phyloP scores from a whole-genome alignment of 92 coral and sea anemone species.

The Porites divaricata region DNA sequence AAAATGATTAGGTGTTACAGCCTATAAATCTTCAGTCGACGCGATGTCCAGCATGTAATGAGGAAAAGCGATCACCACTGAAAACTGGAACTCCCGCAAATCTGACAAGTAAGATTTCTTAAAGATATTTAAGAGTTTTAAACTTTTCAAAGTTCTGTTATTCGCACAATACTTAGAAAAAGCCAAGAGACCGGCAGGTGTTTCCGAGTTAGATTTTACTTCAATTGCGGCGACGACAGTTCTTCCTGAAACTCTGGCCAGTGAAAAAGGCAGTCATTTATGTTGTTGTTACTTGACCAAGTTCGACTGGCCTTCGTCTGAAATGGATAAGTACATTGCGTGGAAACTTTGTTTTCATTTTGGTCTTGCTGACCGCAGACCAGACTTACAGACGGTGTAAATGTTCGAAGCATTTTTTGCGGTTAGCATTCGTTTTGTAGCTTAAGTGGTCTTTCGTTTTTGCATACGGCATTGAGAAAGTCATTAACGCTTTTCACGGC shows the following conservation, averaged over 20 bases:
- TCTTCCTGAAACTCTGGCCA: not conserved
- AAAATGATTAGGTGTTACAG: not conserved
- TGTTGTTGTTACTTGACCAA: too few species aligned
- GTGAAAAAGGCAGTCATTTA: too few species aligned
- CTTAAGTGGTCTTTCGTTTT: conserved; percentile 18
- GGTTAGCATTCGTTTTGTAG: conserved; percentile 14
- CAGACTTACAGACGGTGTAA: not conserved
- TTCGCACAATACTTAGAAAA: not conserved
- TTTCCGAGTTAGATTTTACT: not conserved
- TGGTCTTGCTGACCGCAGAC: not conserved
- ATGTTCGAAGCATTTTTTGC: not conserved
- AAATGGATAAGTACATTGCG: too few species aligned
- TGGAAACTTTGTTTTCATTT: not conserved
- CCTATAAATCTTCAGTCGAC: not conserved
- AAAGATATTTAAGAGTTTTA: not conserved
- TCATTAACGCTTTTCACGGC: conserved; percentile 72
- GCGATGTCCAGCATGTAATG: not conserved
- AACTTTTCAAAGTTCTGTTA: not conserved
- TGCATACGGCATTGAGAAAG: conserved; percentile 76
- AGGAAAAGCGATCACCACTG: not conserved
- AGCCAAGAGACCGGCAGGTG: not conserved
- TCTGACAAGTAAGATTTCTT: conserved; percentile 12
- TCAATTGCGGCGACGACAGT: not conserved
- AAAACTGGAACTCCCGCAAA: conserved; percentile 5
- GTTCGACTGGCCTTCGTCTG: too few species aligned